phyloP scores from a whole-genome alignment of 2,888 invertebrate species.

The Bursaphelenchus okinawaensis region DNA sequence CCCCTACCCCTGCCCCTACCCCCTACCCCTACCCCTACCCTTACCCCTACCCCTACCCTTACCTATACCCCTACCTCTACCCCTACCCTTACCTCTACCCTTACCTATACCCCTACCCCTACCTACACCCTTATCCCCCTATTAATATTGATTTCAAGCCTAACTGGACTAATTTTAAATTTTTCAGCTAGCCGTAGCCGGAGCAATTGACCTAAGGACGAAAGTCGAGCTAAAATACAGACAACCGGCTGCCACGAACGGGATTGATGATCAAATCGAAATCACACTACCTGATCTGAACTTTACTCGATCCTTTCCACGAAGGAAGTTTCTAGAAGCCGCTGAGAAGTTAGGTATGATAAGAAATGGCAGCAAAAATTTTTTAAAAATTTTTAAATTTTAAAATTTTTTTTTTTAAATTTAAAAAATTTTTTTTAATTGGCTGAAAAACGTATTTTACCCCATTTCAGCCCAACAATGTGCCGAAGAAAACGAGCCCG shows the following conservation, averaged over 20 bases:
- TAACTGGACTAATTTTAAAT: not conserved
- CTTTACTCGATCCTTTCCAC: slow-evolving; percentile 13
- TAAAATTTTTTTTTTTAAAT: no score
- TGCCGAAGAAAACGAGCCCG: not conserved
- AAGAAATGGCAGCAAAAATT: not conserved
- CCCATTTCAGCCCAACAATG: not conserved
- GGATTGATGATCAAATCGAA: slow-evolving; percentile 12
- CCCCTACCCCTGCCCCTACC: no score
- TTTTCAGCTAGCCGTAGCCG: slow-evolving; percentile 72
- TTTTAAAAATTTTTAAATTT: not conserved
- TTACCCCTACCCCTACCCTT: no score
- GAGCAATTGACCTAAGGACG: slow-evolving; percentile 72
- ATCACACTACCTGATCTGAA: slow-evolving; percentile 10
- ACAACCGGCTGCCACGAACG: not conserved
- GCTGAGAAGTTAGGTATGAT: slow-evolving; percentile 3
- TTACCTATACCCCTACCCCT: not conserved
- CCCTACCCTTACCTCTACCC: not conserved
- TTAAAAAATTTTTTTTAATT: not conserved
- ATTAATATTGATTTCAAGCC: not conserved
- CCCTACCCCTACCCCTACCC: no score
- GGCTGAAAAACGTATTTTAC: not conserved
- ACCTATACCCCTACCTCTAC: no score
- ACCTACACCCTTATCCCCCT: no score
- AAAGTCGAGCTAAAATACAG: slow-evolving; percentile 2
- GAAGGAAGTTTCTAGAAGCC: slow-evolving; percentile 8